phyloP scores from a whole-genome alignment of 2,888 invertebrate species.

The Leucoma salicis region DNA sequence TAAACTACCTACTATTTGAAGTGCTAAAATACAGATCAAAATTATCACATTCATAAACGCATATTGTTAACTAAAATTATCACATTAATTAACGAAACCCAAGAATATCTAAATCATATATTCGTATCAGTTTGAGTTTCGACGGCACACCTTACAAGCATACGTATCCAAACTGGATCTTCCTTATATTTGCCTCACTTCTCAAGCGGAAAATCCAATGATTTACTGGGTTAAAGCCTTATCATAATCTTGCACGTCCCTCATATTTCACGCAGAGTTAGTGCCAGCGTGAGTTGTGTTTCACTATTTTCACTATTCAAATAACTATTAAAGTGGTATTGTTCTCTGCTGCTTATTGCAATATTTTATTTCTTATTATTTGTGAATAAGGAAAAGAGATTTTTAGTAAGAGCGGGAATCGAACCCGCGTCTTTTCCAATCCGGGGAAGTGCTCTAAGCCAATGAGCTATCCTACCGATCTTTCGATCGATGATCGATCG shows the following conservation, averaged over 20 bases:
- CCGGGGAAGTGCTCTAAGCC: too few relatives aligned
- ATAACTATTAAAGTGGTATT: constrained; percentile 31
- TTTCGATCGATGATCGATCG: too few relatives aligned
- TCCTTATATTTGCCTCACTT: constrained; percentile 72
- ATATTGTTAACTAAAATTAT: too few relatives aligned
- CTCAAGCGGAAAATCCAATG: constrained; percentile 74
- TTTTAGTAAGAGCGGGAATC: too few relatives aligned
- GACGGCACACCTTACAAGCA: constrained; percentile 26
- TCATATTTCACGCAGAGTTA: constrained; percentile 74
- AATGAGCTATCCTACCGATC: too few relatives aligned
- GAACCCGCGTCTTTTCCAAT: too few relatives aligned
- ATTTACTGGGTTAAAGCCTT: constrained; percentile 73
- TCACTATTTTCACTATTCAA: constrained; percentile 63
- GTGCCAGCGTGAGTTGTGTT: constrained; percentile 43
- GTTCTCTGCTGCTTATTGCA: not conserved
- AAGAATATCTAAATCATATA: too few relatives aligned
- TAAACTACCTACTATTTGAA: too few relatives aligned
- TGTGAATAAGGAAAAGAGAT: too few relatives aligned
- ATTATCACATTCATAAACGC: too few relatives aligned
- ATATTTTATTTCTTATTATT: not conserved
- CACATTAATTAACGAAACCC: too few relatives aligned
- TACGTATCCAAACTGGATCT: constrained; percentile 37
- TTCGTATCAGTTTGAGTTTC: constrained; percentile 44
- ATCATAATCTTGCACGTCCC: constrained; percentile 79
- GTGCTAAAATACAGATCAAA: too few relatives aligned